Conservation (phyloP, 2,113 vertebrate species). For the Seriola quinqueradiata region DNA sequence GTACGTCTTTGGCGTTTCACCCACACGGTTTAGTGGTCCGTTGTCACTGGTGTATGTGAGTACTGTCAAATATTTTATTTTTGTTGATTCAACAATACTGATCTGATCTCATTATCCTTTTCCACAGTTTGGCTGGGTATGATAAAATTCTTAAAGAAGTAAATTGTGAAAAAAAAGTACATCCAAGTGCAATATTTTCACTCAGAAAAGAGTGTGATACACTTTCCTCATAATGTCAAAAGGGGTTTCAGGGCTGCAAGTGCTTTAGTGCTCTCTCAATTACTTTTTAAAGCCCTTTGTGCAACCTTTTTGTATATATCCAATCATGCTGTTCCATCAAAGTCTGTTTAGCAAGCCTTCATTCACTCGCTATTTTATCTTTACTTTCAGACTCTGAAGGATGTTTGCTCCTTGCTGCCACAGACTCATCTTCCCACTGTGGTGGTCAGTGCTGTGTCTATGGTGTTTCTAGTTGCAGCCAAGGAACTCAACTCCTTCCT, state of each 20-base stretch:
- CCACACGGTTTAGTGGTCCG: conserved; percentile 83
- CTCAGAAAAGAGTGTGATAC: too few species aligned
- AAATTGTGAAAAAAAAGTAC: background rate
- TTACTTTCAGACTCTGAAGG: conserved; percentile 85
- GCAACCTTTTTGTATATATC: background rate
- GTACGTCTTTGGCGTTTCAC: conserved; percentile 88
- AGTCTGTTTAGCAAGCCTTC: background rate
- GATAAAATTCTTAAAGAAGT: background rate
- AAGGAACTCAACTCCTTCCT: conserved; percentile 91
- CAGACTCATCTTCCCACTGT: conserved; percentile 87
- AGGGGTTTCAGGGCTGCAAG: too few species aligned
- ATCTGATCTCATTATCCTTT: conserved; percentile 1
- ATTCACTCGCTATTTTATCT: conserved; percentile 6
- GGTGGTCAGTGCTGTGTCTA: conserved; percentile 87
- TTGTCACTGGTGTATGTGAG: conserved; percentile 92
- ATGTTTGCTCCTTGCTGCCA: conserved; percentile 88
- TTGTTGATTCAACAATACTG: conserved; percentile 5
- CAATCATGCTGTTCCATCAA: background rate
- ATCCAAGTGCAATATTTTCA: too few species aligned
- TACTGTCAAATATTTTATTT: conserved; percentile 32
- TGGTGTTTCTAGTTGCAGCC: conserved; percentile 85
- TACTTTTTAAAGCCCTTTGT: background rate
- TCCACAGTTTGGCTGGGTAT: background rate
- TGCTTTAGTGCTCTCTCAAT: too few species aligned
- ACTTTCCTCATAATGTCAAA: too few species aligned